phyloP scores from a whole-genome alignment of 2,888 invertebrate genomes.

The Heliconius ismenius region DNA sequence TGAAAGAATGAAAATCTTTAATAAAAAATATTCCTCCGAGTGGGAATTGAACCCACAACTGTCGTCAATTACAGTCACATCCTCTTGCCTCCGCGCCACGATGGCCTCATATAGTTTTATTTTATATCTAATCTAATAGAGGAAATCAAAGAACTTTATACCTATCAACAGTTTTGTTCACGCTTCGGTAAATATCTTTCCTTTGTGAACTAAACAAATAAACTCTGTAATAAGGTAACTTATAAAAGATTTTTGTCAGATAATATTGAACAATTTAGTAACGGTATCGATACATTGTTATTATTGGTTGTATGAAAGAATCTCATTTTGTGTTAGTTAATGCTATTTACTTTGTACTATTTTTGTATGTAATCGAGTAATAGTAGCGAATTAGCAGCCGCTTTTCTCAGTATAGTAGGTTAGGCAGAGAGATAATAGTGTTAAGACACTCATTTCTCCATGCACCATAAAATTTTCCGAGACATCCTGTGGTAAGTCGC shows the following conservation, averaged over 20 bases:
- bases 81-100: background rate
- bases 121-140: background rate
- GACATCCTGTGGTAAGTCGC: background rate
- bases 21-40: too few species aligned
- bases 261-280: conserved; percentile 5
- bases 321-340: background rate
- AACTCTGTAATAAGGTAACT: conserved; percentile 8
- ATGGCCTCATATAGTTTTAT: background rate
- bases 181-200: conserved; percentile 12
- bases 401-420: too few species aligned
- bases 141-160: conserved; percentile 9
- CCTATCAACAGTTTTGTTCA: conserved; percentile 4
- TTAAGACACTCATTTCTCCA: too few species aligned
- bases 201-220: conserved; percentile 22
- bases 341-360: too few species aligned
- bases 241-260: background rate
- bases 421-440: too few species aligned
- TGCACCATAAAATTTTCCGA: too few species aligned
- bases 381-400: too few species aligned
- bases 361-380: too few species aligned
- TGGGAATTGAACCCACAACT: background rate
- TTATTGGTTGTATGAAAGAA: background rate
- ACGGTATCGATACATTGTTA: background rate
- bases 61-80: background rate
- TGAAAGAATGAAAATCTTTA: too few species aligned